Base-by-base conservation (phyloP, 2,888 invertebrate genomes). In the Monochamus alternatus region DNA sequence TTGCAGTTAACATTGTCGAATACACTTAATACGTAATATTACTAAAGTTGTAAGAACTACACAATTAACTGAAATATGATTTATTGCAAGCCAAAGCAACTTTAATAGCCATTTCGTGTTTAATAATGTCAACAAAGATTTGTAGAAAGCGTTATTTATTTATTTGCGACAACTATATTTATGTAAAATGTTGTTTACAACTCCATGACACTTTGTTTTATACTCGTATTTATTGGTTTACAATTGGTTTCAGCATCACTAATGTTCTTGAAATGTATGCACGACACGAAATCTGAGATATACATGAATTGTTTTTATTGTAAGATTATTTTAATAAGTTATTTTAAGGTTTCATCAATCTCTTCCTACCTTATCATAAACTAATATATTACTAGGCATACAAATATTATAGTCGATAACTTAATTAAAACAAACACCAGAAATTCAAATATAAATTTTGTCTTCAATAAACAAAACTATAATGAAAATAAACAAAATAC, bases 81-180 rank as follows among this genome's bases (percentile, higher is more conserved):
- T 66, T 66, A 66, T 52, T 66, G 32, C 32, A 38, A 32, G 52
- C 31, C 31, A 44, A 10, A 52, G 66, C 8, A 31, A 80, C 80
- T 81, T 83, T 82, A 82, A 82, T 81, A 38, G 58, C 14, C 65
- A 65, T 65, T 73, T 76, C 81, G 81, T 84, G 82, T 81, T 78
- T 74, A 72, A 78, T 78, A 78, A 77, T 80, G 77, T 77, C 80
- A 82, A 76, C 81, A 80, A 66, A 77, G 78, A 81, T 81, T 83
- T 77, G 78, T 76, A 78, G 77, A 76, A 75, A 80, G 71, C 77
- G 66, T 75, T 76, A 75, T 64, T 70, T 72, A 72, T 58, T 58
- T 65, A 66, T 66, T 66, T 66, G 51, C 66, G 31, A 52, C 30
- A 51, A 31, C 51, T 52, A 66, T 66, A 52, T 66, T 66, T 52